Evolutionary conservation across 2,888 invertebrate genomes (phyloP).

Genomic region (Leptinotarsa rubiginosa): DNA sequence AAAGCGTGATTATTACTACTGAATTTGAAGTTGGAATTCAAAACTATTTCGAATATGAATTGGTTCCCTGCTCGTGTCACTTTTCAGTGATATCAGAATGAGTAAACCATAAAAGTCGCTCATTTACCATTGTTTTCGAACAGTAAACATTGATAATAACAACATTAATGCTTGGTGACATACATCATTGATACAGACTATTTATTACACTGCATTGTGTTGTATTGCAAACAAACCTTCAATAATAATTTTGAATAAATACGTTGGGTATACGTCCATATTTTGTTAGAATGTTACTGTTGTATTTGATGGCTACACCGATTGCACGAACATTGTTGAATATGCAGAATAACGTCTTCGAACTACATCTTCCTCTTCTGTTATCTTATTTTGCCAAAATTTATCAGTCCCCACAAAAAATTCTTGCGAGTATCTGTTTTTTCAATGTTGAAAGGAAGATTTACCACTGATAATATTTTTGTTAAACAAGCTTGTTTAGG

Average conservation of each 20-base stretch:
- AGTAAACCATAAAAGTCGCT: slow-evolving; percentile 5
- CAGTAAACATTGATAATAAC: slow-evolving; percentile 13
- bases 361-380: background rate
- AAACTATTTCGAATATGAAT: background rate
- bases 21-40: background rate
- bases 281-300: slow-evolving; percentile 39
- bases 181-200: slow-evolving; percentile 26
- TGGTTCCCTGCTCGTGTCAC: background rate
- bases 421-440: background rate
- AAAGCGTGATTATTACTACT: slow-evolving; percentile 9
- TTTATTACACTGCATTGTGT: slow-evolving; percentile 22
- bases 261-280: slow-evolving; percentile 47
- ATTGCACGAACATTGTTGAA: slow-evolving; percentile 12
- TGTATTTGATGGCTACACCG: slow-evolving; percentile 14
- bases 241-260: slow-evolving; percentile 34
- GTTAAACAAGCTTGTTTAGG: too few species aligned
- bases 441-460: too few species aligned
- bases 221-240: slow-evolving; percentile 29
- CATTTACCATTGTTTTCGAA: slow-evolving; percentile 16
- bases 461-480: background rate
- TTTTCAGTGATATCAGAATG: background rate
- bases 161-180: slow-evolving; percentile 16
- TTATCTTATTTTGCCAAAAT: background rate
- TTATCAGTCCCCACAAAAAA: background rate
- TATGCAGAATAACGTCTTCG: slow-evolving; percentile 18